Percentiles rank a stretch among this genome's conserved stretches.
Evolutionary conservation across 2,888 invertebrate genomes (phyloP).

Genomic region (Schizaphis graminum): DNA sequence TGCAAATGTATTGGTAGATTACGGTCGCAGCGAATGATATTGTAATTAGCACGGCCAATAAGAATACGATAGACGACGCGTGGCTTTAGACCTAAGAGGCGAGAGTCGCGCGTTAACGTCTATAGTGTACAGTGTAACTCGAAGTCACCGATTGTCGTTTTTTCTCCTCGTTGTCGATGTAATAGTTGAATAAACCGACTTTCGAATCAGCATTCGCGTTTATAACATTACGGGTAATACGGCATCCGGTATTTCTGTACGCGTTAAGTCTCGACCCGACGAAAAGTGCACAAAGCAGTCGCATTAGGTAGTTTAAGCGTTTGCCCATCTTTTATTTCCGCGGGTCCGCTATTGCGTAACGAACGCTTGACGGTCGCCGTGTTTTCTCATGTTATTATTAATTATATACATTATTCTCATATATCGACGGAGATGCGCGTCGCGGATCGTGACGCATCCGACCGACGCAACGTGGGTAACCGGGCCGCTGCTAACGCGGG

Average conservation of each 20-base stretch:
- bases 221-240: neutral
- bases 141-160: neutral
- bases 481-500: neutral
- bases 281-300: neutral
- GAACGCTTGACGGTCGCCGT: neutral
- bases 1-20: too few species aligned
- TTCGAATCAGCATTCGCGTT: neutral
- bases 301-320: neutral
- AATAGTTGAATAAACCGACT: neutral
- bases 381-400: neutral
- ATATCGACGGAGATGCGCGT: constrained; percentile 27
- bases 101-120: neutral
- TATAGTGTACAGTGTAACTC: neutral
- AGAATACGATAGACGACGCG: too few species aligned
- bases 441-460: constrained; percentile 20
- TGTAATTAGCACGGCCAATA: too few species aligned
- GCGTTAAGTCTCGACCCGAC: neutral
- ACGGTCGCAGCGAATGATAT: too few species aligned
- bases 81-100: neutral
- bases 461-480: neutral
- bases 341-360: neutral
- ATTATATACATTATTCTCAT: neutral
- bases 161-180: neutral
- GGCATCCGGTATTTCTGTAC: neutral
- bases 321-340: neutral